Conservation (phyloP, 2,113 vertebrate genomes). For the Entosphenus tridentatus region DNA sequence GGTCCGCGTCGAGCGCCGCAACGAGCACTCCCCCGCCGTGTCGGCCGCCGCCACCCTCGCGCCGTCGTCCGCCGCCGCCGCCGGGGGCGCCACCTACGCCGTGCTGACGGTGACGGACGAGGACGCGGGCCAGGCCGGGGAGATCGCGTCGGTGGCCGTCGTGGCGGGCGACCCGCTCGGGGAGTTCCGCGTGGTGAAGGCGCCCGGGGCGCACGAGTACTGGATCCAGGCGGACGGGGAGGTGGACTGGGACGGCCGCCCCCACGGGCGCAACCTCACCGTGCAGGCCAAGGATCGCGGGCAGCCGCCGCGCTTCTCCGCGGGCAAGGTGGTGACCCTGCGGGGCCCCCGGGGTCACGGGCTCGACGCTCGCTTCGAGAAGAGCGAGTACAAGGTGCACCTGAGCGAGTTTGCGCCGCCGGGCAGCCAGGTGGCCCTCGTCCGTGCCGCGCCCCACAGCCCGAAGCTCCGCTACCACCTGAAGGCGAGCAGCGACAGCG, state of each 20-base stretch:
- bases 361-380: constrained; percentile 36
- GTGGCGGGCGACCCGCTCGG: constrained; percentile 49
- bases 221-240: constrained; percentile 42
- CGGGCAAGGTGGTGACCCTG: constrained; percentile 33
- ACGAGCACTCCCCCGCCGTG: constrained; percentile 51
- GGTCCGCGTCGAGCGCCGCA: constrained; percentile 69
- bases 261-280: constrained; percentile 55
- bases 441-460: constrained; percentile 45
- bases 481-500: constrained; percentile 33
- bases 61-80: constrained; percentile 30
- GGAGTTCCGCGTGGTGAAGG: constrained; percentile 44
- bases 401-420: constrained; percentile 80
- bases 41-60: constrained; percentile 30
- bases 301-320: constrained; percentile 53
- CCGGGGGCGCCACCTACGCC: constrained; percentile 38
- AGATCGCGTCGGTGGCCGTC: constrained; percentile 58
- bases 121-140: constrained; percentile 66
- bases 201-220: constrained; percentile 44
- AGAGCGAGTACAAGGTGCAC: constrained; percentile 38
- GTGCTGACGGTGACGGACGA: constrained; percentile 48
- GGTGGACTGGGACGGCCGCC: constrained; percentile 44
- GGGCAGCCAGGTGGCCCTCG: constrained; percentile 38
- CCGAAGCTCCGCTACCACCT: constrained; percentile 49
- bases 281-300: constrained; percentile 77
- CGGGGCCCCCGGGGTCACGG: constrained; percentile 25